A percentile compares a stretch with the other conserved stretches of the same genome.
Conservation (phyloP, 53 echinoderm and acorn worm genomes). For the Actinopyga echinites region DNA sequence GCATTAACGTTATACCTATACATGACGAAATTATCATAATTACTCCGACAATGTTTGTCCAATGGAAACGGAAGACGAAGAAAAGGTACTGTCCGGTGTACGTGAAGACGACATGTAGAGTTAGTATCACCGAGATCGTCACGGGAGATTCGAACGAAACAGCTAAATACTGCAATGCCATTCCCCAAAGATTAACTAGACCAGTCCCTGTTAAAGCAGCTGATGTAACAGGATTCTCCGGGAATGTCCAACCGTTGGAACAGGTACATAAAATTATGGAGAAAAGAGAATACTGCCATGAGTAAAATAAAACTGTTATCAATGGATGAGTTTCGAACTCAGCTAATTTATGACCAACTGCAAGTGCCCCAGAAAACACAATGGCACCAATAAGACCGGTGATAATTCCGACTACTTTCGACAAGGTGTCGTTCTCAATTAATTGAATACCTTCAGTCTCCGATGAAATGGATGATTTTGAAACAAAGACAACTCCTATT, state of each 20-base stretch:
- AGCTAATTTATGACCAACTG: background rate
- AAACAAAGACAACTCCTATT: background rate
- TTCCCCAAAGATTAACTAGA: background rate
- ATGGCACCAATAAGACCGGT: background rate
- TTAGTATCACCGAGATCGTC: background rate
- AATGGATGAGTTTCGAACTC: background rate
- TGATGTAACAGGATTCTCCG: background rate
- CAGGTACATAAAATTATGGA: background rate
- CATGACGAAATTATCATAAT: conserved; percentile 1
- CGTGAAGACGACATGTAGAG: conserved; percentile 12
- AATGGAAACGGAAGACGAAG: conserved; percentile 12
- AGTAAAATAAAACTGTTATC: conserved; percentile 3
- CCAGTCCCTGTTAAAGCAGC: conserved; percentile 4
- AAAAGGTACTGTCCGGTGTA: conserved; percentile 12
- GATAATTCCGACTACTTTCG: background rate
- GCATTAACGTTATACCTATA: background rate
- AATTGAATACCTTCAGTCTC: background rate
- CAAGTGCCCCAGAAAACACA: background rate
- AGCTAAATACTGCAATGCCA: conserved; percentile 16
- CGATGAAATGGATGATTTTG: background rate
- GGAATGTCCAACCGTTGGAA: background rate
- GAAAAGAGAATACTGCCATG: conserved; percentile 6
- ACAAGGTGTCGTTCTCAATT: background rate
- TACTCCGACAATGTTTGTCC: background rate
- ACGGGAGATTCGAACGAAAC: conserved; percentile 27